Evolutionary conservation across 2,888 invertebrate species (phyloP).

Genomic region (Frankliniella fusca): DNA sequence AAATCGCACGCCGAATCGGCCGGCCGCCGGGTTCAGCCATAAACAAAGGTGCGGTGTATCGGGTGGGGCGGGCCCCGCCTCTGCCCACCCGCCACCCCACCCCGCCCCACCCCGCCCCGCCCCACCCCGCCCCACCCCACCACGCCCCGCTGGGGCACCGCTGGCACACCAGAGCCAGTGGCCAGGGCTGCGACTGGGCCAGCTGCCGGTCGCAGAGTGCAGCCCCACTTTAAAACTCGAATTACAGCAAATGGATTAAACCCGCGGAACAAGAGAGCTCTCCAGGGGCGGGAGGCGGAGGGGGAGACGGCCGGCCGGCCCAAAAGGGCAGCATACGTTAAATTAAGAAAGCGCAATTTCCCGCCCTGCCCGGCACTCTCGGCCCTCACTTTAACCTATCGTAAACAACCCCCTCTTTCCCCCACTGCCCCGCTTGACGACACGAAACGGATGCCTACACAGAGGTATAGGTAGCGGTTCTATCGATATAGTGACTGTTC

Average conservation of each 20-base stretch:
- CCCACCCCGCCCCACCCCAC: not conserved
- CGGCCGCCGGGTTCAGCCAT: not conserved
- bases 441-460: too few species aligned
- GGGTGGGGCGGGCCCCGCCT: not conserved
- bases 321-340: not conserved
- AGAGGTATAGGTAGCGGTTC: too few species aligned
- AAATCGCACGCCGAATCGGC: too few species aligned
- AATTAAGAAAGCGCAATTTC: conserved; percentile 1
- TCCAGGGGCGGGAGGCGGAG: not conserved
- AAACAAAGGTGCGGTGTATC: conserved; percentile 8
- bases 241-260: conserved; percentile 19
- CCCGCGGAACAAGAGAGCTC: not conserved
- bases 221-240: conserved; percentile 8
- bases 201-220: not conserved
- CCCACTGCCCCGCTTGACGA: too few species aligned
- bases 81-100: not conserved
- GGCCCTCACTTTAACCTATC: too few species aligned
- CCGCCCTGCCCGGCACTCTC: not conserved
- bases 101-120: not conserved
- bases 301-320: not conserved
- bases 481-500: too few species aligned
- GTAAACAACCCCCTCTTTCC: too few species aligned
- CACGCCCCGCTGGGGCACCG: not conserved
- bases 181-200: not conserved
- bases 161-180: too few species aligned